These are phyloP conservation scores for Hydroisotoma schaefferi DNA, from an alignment of 2,888 invertebrate species.

Conservation along the genomic window DNA sequence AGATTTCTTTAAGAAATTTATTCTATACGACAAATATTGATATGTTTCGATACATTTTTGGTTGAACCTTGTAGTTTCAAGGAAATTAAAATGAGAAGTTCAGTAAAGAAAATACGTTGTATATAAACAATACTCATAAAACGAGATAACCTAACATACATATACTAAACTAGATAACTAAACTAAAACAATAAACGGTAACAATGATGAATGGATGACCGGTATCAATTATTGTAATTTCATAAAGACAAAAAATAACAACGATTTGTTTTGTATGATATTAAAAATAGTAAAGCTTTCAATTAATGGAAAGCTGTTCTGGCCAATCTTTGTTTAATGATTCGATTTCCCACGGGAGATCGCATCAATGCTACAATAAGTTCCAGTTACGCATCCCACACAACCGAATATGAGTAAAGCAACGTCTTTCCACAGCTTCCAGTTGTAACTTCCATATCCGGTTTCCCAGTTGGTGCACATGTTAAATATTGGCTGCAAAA, in stretches of 20 bases:
- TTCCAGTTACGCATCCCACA: slow-evolving; percentile 77
- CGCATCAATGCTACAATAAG: slow-evolving; percentile 63
- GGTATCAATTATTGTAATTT: background rate
- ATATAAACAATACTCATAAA: too few species aligned
- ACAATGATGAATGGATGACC: background rate
- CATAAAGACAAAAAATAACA: too few species aligned
- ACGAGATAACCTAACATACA: too few species aligned
- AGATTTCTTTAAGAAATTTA: too few species aligned
- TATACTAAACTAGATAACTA: too few species aligned
- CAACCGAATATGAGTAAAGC: slow-evolving; percentile 71
- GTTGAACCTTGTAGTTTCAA: too few species aligned
- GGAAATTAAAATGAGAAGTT: too few species aligned
- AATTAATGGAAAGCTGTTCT: too few species aligned
- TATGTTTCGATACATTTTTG: too few species aligned
- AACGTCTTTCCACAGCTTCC: slow-evolving; percentile 74
- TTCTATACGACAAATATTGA: too few species aligned
- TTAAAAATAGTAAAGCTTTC: background rate
- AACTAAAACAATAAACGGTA: background rate
- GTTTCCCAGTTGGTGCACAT: slow-evolving; percentile 42
- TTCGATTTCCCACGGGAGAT: slow-evolving; percentile 54
- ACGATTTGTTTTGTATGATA: too few species aligned
- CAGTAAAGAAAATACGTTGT: too few species aligned
- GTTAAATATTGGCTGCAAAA: slow-evolving; percentile 37
- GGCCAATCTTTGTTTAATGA: background rate
- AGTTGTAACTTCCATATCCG: slow-evolving; percentile 62